Base-by-base conservation (phyloP, 1,140 invertebrate genomes). In the Triops longicaudatus region DNA sequence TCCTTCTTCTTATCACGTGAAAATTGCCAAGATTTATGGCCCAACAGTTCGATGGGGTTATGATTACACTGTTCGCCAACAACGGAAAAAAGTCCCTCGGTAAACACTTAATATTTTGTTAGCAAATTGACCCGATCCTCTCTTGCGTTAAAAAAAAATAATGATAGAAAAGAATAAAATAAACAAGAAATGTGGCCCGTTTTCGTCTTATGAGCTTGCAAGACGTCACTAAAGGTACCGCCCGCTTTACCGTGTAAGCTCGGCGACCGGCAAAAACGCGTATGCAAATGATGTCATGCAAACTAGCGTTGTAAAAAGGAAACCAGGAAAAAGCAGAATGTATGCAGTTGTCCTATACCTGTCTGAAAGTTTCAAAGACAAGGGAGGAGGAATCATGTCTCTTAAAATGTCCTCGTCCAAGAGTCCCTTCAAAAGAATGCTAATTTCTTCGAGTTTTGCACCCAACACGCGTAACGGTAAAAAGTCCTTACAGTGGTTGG, bases 1-100 rank as follows among this genome's bases (percentile, higher is more conserved):
- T n/a, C 50, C 50, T 63, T 63, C 50, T 63, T 63, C 50, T 63
- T 63, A 63, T 63, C 50, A 63, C 50, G 17, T 63, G 50, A 63
- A 63, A 37, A 22, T 63, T 63, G 50, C 0, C 10, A 63, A 22
- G 50, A 63, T 63, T 63, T 63, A 63, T 22, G 50, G 22, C 50
- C 22, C 50, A 0, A 63, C 50, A 63, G 17, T 63, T 63, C 50
- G 22, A 63, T 37, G 14, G 50, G 50, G 50, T 63, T 63, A 63
- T 63, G 17, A 63, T 63, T 63, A 63, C 22, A 22, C n/a, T 63
- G n/a, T 63, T 63, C 50, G 4, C 31, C 31, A 37, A 37, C 31
- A 37, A 22, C 0, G 22, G 14, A 63, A 63, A 63, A 63, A 63
- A 22, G 14, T 22, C 50, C 50, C 22, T 63, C 22, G 50, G 17